Percentiles rank a stretch among this genome's conserved stretches.
Conservation (phyloP, 2,113 vertebrate genomes). For the Ammodytes marinus region DNA sequence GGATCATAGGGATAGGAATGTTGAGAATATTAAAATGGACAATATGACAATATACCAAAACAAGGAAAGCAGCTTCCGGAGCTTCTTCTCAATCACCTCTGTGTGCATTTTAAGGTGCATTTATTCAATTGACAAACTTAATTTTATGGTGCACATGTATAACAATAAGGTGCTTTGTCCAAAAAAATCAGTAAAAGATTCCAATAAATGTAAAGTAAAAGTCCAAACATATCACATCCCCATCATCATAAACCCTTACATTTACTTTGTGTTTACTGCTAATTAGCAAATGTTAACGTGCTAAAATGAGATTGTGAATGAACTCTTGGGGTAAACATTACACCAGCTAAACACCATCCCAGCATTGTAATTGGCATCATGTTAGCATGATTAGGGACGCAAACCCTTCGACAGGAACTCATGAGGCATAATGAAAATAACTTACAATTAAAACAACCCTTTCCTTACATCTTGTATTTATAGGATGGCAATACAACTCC, state of each 20-base stretch:
- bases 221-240: not conserved
- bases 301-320: no score
- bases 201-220: not conserved
- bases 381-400: not conserved
- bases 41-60: not conserved
- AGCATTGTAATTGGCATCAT: no score
- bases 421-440: not conserved
- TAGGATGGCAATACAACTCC: no score
- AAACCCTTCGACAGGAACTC: not conserved
- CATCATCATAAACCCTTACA: no score
- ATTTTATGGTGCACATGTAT: not conserved
- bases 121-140: not conserved
- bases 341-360: no score
- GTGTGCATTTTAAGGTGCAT: not conserved
- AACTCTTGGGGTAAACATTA: no score
- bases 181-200: conserved; percentile 3
- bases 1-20: not conserved
- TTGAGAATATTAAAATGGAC: conserved; percentile 15
- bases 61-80: not conserved
- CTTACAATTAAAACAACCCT: not conserved
- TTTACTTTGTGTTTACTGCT: no score
- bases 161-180: not conserved
- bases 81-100: not conserved
- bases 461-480: not conserved
- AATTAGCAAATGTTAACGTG: no score